phyloP scores from a whole-genome alignment of 2,113 vertebrate species.

The Aegotheles bennettii region DNA sequence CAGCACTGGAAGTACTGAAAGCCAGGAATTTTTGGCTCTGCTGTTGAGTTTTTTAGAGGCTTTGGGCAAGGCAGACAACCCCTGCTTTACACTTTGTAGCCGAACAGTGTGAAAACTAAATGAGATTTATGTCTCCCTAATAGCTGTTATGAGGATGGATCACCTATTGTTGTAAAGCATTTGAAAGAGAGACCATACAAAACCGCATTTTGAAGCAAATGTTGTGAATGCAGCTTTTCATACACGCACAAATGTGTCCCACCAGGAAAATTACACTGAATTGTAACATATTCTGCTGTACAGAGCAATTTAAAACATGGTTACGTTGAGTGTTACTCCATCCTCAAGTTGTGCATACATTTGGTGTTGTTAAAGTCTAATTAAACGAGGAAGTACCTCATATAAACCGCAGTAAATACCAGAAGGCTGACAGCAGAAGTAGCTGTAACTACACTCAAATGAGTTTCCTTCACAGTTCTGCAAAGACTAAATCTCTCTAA shows the following conservation, averaged over 20 bases:
- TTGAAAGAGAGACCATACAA: not conserved
- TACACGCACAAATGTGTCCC: not conserved
- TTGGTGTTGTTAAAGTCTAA: not conserved
- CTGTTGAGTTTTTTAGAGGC: not conserved
- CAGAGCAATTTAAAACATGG: not conserved
- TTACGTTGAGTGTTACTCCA: not conserved
- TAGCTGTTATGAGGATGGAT: not conserved
- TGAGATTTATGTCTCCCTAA: not conserved
- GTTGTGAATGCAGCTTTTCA: not conserved
- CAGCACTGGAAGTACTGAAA: not conserved
- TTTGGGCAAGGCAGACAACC: not conserved
- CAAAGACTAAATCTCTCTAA: not conserved
- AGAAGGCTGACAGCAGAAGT: not conserved
- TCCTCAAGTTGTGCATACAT: not conserved
- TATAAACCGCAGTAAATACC: slow-evolving; percentile 1
- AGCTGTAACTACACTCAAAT: not conserved
- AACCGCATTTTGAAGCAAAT: not conserved
- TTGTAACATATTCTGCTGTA: not conserved
- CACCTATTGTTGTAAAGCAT: not conserved
- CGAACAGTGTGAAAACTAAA: not conserved
- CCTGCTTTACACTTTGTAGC: not conserved
- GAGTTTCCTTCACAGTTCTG: not conserved
- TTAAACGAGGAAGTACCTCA: not conserved
- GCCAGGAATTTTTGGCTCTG: not conserved
- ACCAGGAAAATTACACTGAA: not conserved